Evolutionary conservation across 1,140 invertebrate genomes (phyloP), one percentile per base, ranked within the genome.

Genomic region (Trinorchestia longiramus): DNA sequence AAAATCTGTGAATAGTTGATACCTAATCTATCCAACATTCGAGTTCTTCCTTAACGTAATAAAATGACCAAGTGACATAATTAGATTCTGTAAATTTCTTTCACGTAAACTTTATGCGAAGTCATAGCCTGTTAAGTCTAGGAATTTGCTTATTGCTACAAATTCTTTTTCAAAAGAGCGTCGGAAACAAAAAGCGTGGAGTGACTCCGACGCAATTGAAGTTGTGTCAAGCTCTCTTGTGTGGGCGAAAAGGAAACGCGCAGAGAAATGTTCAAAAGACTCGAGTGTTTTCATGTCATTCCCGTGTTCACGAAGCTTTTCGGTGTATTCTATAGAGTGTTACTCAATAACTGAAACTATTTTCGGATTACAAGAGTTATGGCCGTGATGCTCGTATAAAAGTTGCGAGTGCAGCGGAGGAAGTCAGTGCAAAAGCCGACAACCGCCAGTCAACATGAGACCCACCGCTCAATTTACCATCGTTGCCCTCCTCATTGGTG

Each of bases 41-140:
- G 62, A 77, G 36, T 15, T 77, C 28, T 53, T 53, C 36, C 28
- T 77, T 77, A 36, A 36, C 62, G 1, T 11, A 15, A 77, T 28
- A 77, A 77, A 77, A 36, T 77, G 88, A 91, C 88, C 88, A 91
- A 44, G 41, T 91, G 88, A 91, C 88, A 91, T 91, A 91, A 91
- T 91, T 91, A 3, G 43, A 44, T 91, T 42, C 88, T 3, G 43
- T 15, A 44, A 42, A 0, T 19, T 15, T 91, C 88, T 42, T 91
- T 91, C 43, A 42, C 88, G 41, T 91, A 41, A 23, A 91, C 15
- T 91, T 91, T 91, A 23, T 19, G 17, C 8, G 4, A 91, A 91
- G 88, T 91, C 88, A 91, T 43, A 8, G 88, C 43, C 8, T 43
- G 41, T 43, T 42, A 43, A 15, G 41, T 43, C 41, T 11, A 23